Percentiles rank a stretch among this genome's conserved stretches.
Evolutionary conservation across 2,888 invertebrate species (phyloP).

Genomic region (Charanyca ferruginea): DNA sequence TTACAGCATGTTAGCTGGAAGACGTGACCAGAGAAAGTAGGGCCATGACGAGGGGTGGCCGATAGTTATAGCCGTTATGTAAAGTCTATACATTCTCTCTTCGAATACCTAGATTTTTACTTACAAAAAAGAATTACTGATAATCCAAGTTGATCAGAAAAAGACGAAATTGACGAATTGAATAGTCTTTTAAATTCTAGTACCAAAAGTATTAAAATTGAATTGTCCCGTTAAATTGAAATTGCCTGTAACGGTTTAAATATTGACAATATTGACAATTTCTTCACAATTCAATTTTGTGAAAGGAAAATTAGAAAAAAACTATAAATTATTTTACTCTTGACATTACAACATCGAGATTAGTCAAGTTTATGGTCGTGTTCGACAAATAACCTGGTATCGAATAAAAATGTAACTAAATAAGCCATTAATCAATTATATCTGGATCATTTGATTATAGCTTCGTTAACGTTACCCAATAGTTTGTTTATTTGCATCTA

Average conservation of each 20-base stretch:
- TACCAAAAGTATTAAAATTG: conserved; percentile 14
- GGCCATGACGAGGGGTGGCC: conserved; percentile 70
- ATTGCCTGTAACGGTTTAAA: conserved; percentile 7
- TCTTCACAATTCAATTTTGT: not conserved
- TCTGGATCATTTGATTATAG: conserved; percentile 75
- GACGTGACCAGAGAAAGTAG: conserved; percentile 84
- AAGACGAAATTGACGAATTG: not conserved
- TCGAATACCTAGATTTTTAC: conserved; percentile 3
- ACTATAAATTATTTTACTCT: conserved; percentile 7
- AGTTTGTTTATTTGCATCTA: conserved; percentile 68
- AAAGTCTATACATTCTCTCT: conserved; percentile 13
- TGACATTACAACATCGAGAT: conserved; percentile 15
- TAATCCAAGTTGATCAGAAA: not conserved
- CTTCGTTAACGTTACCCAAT: conserved; percentile 73
- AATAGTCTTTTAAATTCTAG: not conserved
- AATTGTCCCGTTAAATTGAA: conserved; percentile 24
- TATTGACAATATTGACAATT: too few species aligned
- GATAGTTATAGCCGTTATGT: conserved; percentile 48
- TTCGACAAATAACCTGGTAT: conserved; percentile 63
- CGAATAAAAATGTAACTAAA: conserved; percentile 63
- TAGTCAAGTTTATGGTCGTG: conserved; percentile 41
- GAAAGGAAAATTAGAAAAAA: not conserved
- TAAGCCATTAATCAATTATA: conserved; percentile 74
- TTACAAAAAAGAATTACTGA: not conserved
- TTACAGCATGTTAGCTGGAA: conserved; percentile 60